A percentile compares a stretch with the other conserved stretches of the same genome.
phyloP scores from a whole-genome alignment of 37 sponge, comb jelly and placozoan species.

The Cladorhizidae sp. region DNA sequence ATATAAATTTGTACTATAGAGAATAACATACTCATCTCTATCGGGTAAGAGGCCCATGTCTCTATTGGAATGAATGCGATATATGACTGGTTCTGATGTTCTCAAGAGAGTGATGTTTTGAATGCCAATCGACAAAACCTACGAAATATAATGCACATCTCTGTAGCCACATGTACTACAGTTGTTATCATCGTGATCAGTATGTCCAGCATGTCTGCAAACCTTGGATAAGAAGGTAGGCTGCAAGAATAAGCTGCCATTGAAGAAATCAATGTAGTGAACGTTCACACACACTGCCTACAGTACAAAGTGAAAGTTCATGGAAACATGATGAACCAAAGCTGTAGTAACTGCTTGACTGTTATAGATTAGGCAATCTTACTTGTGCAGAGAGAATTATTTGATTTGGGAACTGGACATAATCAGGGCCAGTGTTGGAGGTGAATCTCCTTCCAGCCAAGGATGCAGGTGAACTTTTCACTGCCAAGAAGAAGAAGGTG shows the following conservation, averaged over 20 bases:
- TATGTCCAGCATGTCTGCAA: background rate
- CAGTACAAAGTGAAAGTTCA: background rate
- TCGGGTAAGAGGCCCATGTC: constrained; percentile 13
- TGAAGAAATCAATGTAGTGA: constrained; percentile 55
- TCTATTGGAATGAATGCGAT: constrained; percentile 26
- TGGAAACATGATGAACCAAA: background rate
- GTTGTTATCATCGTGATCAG: too few species aligned
- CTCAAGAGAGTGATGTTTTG: background rate
- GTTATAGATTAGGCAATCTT: too few species aligned
- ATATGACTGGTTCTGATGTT: constrained; percentile 18
- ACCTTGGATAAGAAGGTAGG: constrained; percentile 52
- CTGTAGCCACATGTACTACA: background rate
- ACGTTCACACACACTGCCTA: constrained; percentile 55
- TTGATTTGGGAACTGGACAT: constrained; percentile 38
- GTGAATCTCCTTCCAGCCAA: constrained; percentile 32
- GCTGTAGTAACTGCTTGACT: background rate
- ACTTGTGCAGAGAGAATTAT: constrained; percentile 11
- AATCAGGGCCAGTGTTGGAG: constrained; percentile 11
- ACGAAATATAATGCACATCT: background rate
- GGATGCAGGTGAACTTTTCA: constrained; percentile 22
- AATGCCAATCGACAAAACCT: constrained; percentile 48
- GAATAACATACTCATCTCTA: constrained; percentile 28
- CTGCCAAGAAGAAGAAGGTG: constrained; percentile 22
- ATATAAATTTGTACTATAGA: background rate
- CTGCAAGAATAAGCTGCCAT: constrained; percentile 15